Base-by-base conservation (phyloP, 2,888 invertebrate genomes). In the Autographa pulchrina region DNA sequence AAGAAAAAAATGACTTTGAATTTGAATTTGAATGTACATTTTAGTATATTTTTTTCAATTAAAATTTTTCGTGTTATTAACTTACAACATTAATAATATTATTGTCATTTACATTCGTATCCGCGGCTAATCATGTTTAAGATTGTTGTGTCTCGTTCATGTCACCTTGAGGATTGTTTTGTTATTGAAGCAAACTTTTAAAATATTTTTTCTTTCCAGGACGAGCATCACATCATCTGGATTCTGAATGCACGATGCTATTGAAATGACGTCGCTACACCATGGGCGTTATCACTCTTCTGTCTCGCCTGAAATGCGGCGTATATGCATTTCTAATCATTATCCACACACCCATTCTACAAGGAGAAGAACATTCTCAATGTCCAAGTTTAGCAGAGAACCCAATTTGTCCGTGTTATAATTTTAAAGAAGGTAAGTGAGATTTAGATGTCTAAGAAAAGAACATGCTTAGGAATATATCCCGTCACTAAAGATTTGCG, bases 371-470 rank as follows among this genome's bases (percentile, higher is more conserved):
- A 85, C 94, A 95, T 77, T 88, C 94, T 35, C 91, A 97, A 89
- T 98, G 98, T 91, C 98, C 98, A 74, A 97, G 97, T 88, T 96
- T 97, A 87, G 96, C 97, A 87, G 97, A 97, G 86, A 98, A 97
- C 92, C 97, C 98, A 58, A 97, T 97, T 83, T 99, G 99, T 92
- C 98, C 98, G 8, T 99, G 99, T 94, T 98, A 98, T 96, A 98
- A 98, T 92, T 98, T 98, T 93, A 98, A 98, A 94, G 98, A 98
- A 96, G 98, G 97, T 97, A 92, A 90, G 82, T 77, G 16, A n/a
- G 41, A 5, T 41, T 16, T 0, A 9, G n/a, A 8, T 16, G 14
- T 14, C 25, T 25, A 25, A 25, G 25, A 20, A 18, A 13, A 65
- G 7, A 62, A 71, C 25, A 9, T 6, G 43, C 13, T 38, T 16